A percentile compares a stretch with the other conserved stretches of the same genome.
These are phyloP conservation scores for Sphyrna mokarran DNA, from an alignment of 2,113 vertebrate species.

Conservation along the genomic window DNA sequence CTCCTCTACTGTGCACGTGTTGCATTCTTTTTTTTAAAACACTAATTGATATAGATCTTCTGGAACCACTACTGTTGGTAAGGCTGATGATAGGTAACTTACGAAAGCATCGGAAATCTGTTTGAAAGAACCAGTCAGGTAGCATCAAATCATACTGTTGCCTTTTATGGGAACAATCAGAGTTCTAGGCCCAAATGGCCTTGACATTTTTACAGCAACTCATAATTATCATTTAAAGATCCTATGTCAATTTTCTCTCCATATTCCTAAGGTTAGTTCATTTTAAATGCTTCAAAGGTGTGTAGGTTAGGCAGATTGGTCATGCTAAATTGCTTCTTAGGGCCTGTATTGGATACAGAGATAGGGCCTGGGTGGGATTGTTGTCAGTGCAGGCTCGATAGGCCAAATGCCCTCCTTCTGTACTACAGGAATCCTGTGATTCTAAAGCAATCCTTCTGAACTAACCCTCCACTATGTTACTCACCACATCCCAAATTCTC, in stretches of 20 bases:
- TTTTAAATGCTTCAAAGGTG: neutral
- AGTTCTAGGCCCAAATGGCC: neutral
- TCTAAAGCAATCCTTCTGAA: neutral
- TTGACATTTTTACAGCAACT: neutral
- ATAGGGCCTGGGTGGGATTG: too few species aligned
- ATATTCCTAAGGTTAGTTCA: neutral
- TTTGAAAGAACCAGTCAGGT: neutral
- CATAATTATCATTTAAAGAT: neutral
- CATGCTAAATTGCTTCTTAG: too few species aligned
- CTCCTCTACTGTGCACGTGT: neutral
- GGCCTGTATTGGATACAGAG: too few species aligned
- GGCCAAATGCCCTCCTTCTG: too few species aligned
- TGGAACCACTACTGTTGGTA: neutral
- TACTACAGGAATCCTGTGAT: too few species aligned
- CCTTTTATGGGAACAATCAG: neutral
- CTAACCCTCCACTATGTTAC: neutral
- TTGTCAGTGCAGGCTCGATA: too few species aligned
- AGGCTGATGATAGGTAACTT: neutral
- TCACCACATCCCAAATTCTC: neutral
- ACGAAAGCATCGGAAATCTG: neutral
- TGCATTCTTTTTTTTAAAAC: neutral
- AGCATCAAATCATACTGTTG: neutral
- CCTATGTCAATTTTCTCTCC: neutral
- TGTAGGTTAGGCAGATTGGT: too few species aligned
- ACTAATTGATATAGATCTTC: neutral